Evolutionary conservation across 2,797 vertebrate genomes (phyloP).

Genomic region (Gorsachius magnificus): DNA sequence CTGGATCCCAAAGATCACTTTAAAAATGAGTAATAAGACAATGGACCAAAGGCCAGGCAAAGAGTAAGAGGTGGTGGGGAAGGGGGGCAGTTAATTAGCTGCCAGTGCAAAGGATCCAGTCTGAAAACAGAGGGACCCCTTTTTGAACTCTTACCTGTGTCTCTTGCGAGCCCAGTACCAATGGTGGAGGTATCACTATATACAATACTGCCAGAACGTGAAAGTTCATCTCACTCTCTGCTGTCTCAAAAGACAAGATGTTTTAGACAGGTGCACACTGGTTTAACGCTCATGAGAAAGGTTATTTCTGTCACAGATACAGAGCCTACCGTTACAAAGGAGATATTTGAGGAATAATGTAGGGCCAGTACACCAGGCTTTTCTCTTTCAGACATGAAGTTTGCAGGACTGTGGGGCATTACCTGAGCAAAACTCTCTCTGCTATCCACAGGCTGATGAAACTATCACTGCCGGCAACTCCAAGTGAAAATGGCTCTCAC

Average conservation of each 20-base stretch:
- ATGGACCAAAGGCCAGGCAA: background rate
- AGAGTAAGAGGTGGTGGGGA: rapidly evolving
- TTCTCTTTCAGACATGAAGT: background rate
- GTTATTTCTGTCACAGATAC: background rate
- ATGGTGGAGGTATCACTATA: background rate
- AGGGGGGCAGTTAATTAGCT: background rate
- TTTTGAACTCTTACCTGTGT: background rate
- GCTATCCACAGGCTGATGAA: background rate
- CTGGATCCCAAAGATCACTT: background rate
- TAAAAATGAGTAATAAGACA: background rate
- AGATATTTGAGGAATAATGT: background rate
- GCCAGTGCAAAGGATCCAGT: background rate
- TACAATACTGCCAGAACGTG: background rate
- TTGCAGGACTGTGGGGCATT: background rate
- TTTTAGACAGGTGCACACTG: background rate
- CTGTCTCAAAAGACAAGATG: background rate
- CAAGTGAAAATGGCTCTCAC: background rate
- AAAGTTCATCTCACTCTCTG: background rate
- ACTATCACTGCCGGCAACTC: background rate
- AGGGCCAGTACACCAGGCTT: background rate
- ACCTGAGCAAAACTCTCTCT: background rate
- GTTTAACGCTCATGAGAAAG: background rate
- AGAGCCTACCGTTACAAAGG: background rate
- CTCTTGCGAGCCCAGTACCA: background rate
- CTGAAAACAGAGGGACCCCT: background rate